Evolutionary conservation across 2,113 vertebrate species (phyloP).

Genomic region (Lycocorax pyrrhopterus): DNA sequence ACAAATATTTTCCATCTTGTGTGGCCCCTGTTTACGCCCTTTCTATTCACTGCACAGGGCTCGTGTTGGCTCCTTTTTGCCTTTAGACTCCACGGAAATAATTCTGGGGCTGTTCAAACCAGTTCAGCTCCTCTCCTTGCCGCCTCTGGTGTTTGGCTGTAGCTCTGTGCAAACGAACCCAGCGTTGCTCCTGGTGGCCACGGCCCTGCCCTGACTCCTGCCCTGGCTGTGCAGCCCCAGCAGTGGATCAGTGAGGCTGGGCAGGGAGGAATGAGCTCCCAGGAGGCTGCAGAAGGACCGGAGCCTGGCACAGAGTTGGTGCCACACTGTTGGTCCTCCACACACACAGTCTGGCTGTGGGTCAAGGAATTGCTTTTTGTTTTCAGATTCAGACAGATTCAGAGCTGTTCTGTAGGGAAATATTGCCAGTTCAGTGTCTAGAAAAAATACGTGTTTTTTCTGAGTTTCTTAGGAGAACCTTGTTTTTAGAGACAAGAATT

Average conservation of each 20-base stretch:
- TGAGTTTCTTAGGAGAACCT: not conserved
- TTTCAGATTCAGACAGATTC: not conserved
- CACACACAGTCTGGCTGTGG: not conserved
- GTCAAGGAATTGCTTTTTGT: not conserved
- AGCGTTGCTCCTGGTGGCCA: rapidly evolving
- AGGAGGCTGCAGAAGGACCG: not conserved
- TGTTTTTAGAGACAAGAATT: not conserved
- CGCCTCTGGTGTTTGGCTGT: not conserved
- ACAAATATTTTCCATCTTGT: not conserved
- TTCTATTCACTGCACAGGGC: not conserved
- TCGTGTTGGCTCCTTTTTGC: not conserved
- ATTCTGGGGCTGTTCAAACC: not conserved
- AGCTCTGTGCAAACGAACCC: not conserved
- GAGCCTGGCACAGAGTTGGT: not conserved
- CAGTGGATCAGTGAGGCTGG: not conserved
- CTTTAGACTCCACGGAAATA: not conserved
- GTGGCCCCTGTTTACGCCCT: not conserved
- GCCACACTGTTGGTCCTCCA: no score
- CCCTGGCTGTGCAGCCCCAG: not conserved
- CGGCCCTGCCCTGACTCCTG: not conserved
- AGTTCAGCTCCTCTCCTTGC: not conserved
- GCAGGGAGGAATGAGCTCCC: not conserved
- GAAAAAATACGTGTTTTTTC: rapidly evolving
- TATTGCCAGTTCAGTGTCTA: not conserved
- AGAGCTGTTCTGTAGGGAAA: not conserved